Evolutionary conservation across 2,888 invertebrate species (phyloP).

Genomic region (Sipha maydis): DNA sequence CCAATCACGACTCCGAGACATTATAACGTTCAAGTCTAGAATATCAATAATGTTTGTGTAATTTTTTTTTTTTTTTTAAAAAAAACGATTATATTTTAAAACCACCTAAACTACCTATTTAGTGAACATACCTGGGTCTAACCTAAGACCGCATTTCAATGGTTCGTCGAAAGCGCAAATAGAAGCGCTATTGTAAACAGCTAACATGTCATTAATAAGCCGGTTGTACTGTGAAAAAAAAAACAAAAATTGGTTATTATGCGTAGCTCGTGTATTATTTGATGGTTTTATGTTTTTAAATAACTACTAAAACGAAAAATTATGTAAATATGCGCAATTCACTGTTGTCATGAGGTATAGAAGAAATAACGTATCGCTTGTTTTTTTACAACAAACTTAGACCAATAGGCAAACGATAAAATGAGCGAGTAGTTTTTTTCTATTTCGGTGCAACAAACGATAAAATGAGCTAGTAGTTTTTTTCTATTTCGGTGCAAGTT

Average conservation of each 20-base stretch:
- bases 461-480: neutral
- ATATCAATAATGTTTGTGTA: conserved; percentile 2
- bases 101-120: neutral
- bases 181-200: conserved; percentile 85
- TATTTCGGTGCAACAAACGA: neutral
- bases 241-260: conserved; percentile 16
- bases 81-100: neutral
- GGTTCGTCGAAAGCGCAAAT: conserved; percentile 87
- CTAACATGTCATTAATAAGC: conserved; percentile 87
- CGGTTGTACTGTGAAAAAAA: conserved; percentile 79
- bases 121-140: conserved; percentile 76
- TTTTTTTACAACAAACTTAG: neutral
- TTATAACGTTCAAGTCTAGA: conserved; percentile 72
- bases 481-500: neutral
- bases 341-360: neutral
- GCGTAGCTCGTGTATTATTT: neutral
- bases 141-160: conserved; percentile 81
- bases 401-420: neutral
- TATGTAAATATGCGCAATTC: conserved; percentile 6
- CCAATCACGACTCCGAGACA: conserved; percentile 86
- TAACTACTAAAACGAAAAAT: conserved; percentile 2
- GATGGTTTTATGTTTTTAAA: conserved; percentile 18
- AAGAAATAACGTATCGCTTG: neutral
- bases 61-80: no score
- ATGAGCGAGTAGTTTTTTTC: neutral